Conservation (phyloP, 2,888 invertebrate species). For the Peribatodes rhomboidaria region DNA sequence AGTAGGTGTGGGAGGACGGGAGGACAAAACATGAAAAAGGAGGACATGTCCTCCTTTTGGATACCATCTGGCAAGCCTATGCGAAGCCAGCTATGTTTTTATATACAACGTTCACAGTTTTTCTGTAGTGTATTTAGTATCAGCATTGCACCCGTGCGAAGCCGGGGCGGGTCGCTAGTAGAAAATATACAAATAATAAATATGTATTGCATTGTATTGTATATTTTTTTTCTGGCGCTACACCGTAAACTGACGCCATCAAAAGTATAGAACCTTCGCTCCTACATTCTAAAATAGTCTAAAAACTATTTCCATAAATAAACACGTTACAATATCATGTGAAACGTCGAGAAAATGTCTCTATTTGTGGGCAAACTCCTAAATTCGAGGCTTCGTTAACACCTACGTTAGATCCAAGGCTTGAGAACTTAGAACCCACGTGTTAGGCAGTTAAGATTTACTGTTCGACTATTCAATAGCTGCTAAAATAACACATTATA, state of each 20-base stretch:
- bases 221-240: constrained; percentile 44
- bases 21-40: too few relatives aligned
- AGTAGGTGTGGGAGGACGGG: too few relatives aligned
- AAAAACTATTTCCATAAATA: constrained; percentile 65
- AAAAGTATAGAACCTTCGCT: constrained; percentile 51
- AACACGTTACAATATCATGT: constrained; percentile 68
- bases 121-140: too few relatives aligned
- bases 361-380: constrained; percentile 68
- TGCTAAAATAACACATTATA: constrained; percentile 50
- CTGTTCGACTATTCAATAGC: constrained; percentile 46
- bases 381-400: constrained; percentile 62
- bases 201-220: constrained; percentile 31
- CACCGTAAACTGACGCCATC: constrained; percentile 58
- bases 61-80: too few relatives aligned
- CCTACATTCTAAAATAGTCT: constrained; percentile 53
- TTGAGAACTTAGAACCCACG: constrained; percentile 49
- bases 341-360: constrained; percentile 73
- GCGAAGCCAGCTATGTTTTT: too few relatives aligned
- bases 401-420: constrained; percentile 62
- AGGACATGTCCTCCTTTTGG: too few relatives aligned
- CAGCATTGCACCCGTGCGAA: too few relatives aligned
- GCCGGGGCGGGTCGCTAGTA: too few relatives aligned
- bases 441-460: constrained; percentile 51
- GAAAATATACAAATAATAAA: too few relatives aligned
- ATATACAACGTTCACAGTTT: too few relatives aligned